Conservation (phyloP, 2,797 vertebrate genomes). For the Nyctibius grandis region DNA sequence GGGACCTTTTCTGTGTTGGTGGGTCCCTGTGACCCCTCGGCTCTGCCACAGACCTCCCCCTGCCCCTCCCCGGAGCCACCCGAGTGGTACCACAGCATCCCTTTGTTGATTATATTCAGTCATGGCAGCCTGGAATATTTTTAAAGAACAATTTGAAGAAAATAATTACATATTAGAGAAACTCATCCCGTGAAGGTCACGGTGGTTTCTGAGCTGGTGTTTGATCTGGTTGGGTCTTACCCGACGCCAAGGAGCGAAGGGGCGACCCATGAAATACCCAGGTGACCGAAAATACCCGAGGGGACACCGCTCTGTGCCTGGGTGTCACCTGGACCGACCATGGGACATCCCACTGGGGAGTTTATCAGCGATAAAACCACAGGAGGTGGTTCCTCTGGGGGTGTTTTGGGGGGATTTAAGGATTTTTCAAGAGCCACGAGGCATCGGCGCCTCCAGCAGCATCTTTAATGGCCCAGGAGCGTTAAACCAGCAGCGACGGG, state of each 20-base stretch:
- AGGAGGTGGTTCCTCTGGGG: fast-evolving
- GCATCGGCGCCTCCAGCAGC: fast-evolving
- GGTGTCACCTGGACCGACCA: fast-evolving
- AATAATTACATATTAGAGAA: background rate
- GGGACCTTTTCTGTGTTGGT: background rate
- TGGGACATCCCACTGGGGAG: fast-evolving
- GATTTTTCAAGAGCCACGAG: fast-evolving
- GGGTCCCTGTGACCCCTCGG: background rate
- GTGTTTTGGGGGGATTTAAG: background rate
- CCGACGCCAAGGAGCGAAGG: background rate
- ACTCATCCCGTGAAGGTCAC: fast-evolving
- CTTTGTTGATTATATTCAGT: fast-evolving
- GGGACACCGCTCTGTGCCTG: fast-evolving
- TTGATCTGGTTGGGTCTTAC: background rate
- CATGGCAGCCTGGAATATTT: background rate
- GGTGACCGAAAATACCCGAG: fast-evolving
- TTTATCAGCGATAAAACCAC: too few species aligned
- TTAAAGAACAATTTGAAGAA: background rate
- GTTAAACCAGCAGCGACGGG: fast-evolving
- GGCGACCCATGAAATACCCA: background rate
- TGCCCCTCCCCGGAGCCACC: background rate
- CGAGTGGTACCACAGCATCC: fast-evolving
- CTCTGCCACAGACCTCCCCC: background rate
- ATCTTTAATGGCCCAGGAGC: fast-evolving
- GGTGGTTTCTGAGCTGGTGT: background rate